Percentiles rank a stretch among this genome's conserved stretches.
These are phyloP conservation scores for Bothrops jararaca DNA, from an alignment of 2,113 vertebrate species.

Conservation along the genomic window DNA sequence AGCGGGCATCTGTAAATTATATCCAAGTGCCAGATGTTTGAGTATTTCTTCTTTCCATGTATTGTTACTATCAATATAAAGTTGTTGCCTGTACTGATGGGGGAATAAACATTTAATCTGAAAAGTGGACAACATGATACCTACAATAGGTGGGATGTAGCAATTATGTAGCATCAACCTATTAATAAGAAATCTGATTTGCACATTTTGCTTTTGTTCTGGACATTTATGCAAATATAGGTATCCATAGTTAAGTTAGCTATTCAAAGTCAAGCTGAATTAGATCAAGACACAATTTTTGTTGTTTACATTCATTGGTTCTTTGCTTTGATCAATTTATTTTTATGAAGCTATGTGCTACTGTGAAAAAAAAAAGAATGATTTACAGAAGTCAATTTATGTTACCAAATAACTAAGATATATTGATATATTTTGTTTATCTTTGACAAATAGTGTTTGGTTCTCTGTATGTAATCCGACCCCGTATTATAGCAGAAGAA, in stretches of 20 bases:
- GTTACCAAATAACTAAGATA: too few species aligned
- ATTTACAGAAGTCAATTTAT: too few species aligned
- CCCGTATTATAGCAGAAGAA: not conserved
- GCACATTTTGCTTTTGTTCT: not conserved
- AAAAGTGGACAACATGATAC: not conserved
- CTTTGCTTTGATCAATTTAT: too few species aligned
- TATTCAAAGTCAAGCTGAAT: too few species aligned
- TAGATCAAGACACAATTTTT: too few species aligned
- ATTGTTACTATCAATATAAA: not conserved
- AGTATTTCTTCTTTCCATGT: not conserved
- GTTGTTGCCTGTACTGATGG: not conserved
- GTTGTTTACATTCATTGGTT: too few species aligned
- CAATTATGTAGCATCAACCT: too few species aligned
- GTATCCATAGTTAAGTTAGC: not conserved
- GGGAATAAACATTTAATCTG: not conserved
- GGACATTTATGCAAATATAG: not conserved
- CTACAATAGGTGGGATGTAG: not conserved
- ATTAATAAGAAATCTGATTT: not conserved
- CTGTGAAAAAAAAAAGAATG: too few species aligned
- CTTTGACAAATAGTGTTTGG: not conserved
- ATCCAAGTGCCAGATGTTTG: not conserved
- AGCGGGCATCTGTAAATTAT: not conserved
- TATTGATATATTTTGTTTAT: not conserved
- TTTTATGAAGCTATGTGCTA: too few species aligned
- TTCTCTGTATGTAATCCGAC: not conserved